These are phyloP conservation scores for Tinamus major DNA, from an alignment of 2,797 vertebrate genomes.

Conservation along the genomic window DNA sequence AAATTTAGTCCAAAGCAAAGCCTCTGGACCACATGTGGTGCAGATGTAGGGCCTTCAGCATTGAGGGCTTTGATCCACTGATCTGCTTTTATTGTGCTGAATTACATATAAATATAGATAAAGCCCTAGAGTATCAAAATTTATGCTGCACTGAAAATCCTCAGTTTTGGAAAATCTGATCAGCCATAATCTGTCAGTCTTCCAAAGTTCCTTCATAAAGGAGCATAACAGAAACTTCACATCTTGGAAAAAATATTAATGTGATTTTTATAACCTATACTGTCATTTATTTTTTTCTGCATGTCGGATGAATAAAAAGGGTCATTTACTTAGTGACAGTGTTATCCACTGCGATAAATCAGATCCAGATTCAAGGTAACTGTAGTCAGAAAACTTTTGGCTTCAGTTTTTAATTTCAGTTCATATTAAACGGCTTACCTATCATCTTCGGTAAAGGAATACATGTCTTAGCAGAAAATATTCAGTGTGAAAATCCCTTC, in stretches of 20 bases:
- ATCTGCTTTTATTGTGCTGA: slow-evolving; percentile 14
- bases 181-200: neutral
- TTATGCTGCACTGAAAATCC: neutral
- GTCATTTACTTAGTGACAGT: neutral
- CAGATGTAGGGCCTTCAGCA: neutral
- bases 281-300: neutral
- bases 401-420: neutral
- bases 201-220: slow-evolving; percentile 5
- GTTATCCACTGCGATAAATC: neutral
- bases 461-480: neutral
- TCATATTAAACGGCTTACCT: neutral
- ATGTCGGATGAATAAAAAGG: slow-evolving; percentile 6
- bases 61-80: neutral
- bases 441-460: neutral
- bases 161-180: neutral
- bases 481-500: neutral
- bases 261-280: neutral
- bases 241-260: neutral
- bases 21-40: neutral
- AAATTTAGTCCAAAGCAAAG: slow-evolving; percentile 21
- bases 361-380: neutral
- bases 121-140: neutral
- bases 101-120: neutral
- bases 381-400: neutral
- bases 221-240: neutral